phyloP scores from a whole-genome alignment of 1,140 invertebrate species.

The Samia ricini region DNA sequence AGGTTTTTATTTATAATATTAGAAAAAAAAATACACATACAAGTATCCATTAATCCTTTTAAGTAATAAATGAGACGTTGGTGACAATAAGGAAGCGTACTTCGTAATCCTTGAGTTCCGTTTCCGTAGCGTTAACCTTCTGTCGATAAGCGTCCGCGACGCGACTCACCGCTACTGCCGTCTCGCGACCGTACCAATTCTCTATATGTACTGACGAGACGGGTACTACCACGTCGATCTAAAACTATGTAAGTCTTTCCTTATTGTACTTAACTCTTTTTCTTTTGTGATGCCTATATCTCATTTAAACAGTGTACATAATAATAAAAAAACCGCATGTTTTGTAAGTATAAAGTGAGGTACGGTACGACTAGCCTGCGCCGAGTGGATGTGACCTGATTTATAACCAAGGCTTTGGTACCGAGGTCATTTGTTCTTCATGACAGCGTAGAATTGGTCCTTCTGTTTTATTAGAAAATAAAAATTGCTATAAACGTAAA shows the following conservation, averaged over 20 bases:
- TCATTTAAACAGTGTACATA: too few species aligned
- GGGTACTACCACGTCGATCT: too few species aligned
- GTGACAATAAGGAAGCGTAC: slow-evolving; percentile 7
- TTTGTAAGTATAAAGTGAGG: neutral
- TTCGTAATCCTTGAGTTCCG: slow-evolving; percentile 4
- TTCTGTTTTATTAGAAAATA: too few species aligned
- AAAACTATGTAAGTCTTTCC: too few species aligned
- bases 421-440: neutral
- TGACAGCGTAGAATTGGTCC: too few species aligned
- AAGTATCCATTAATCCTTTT: neutral
- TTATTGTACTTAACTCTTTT: too few species aligned
- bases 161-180: too few species aligned
- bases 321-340: too few species aligned
- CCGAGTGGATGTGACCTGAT: neutral
- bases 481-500: too few species aligned
- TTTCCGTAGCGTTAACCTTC: slow-evolving; percentile 8
- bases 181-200: neutral
- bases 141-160: neutral
- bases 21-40: neutral
- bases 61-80: neutral
- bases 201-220: too few species aligned
- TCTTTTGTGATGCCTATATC: too few species aligned
- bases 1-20: neutral
- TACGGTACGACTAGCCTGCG: neutral
- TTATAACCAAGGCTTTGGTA: neutral